phyloP scores from a whole-genome alignment of 2,888 invertebrate species.

The Chrysolina haemoptera region DNA sequence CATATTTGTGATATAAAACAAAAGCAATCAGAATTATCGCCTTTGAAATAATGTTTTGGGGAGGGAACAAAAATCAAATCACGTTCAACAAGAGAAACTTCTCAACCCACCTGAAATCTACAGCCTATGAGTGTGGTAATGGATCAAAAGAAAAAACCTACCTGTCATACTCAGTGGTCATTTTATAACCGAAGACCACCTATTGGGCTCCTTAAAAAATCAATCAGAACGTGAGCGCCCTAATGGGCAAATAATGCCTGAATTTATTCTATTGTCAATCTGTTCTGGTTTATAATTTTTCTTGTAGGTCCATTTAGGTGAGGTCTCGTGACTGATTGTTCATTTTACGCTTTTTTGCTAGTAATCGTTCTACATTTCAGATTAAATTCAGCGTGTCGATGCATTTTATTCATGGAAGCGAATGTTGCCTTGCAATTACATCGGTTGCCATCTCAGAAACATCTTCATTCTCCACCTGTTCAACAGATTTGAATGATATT shows the following conservation, averaged over 20 bases:
- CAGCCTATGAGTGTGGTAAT: background rate
- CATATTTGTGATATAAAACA: no score
- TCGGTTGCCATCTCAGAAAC: slow-evolving; percentile 28
- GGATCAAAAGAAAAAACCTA: background rate
- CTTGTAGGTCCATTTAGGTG: slow-evolving; percentile 41
- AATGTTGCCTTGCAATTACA: slow-evolving; percentile 30
- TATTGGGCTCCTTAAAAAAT: slow-evolving; percentile 43
- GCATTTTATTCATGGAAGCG: slow-evolving; percentile 36
- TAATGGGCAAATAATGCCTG: slow-evolving; percentile 47
- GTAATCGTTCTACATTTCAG: slow-evolving; percentile 47
- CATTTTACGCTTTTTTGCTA: slow-evolving; percentile 52
- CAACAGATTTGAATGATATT: background rate
- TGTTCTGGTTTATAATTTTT: slow-evolving; percentile 44
- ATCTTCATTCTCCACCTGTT: slow-evolving; percentile 27
- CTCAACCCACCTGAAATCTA: no score
- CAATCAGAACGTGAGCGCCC: slow-evolving; percentile 38
- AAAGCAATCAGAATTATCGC: no score
- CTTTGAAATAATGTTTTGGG: no score
- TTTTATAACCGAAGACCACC: slow-evolving; percentile 41
- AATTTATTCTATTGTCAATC: slow-evolving; percentile 44
- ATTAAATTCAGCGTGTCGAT: slow-evolving; percentile 46
- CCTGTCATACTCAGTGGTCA: background rate
- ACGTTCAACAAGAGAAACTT: no score
- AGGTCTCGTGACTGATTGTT: slow-evolving; percentile 50
- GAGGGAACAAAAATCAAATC: no score